Conservation (phyloP, 2,797 vertebrate genomes). For the Gymnothorax reevesii region DNA sequence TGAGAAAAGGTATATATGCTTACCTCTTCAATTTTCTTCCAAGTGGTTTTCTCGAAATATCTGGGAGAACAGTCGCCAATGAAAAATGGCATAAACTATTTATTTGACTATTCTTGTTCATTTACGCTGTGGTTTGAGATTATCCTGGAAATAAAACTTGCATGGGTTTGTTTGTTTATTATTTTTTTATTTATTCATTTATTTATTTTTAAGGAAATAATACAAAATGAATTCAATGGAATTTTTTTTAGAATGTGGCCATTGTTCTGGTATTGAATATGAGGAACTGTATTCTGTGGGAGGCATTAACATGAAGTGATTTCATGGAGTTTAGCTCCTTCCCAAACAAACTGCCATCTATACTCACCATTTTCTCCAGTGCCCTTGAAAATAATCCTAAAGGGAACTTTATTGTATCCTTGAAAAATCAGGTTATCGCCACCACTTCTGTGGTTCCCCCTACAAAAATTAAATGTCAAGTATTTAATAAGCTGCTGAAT, state of each 20-base stretch:
- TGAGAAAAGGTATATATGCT: neutral
- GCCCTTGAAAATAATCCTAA: conserved; percentile 30
- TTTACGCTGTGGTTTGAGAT: neutral
- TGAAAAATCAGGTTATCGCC: conserved; percentile 25
- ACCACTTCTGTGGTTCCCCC: conserved; percentile 20
- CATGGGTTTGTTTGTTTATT: neutral
- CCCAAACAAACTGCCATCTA: neutral
- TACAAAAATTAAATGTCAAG: conserved; percentile 16
- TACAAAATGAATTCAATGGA: neutral
- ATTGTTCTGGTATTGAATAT: conserved; percentile 3
- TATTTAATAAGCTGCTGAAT: neutral
- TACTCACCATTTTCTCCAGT: neutral
- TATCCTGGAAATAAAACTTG: neutral
- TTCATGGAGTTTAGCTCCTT: neutral
- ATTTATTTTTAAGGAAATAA: neutral
- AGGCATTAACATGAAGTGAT: neutral
- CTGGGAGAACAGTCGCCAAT: neutral
- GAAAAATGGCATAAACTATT: neutral
- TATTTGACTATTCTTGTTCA: neutral
- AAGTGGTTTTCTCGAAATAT: neutral
- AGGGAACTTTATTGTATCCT: conserved; percentile 24
- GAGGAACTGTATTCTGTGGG: neutral
- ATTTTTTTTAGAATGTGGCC: neutral
- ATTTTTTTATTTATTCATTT: neutral
- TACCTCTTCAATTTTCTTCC: neutral